Percentiles rank a stretch among this genome's conserved stretches.
Conservation (phyloP, 2,797 vertebrate species). For the Bufotes viridis region DNA sequence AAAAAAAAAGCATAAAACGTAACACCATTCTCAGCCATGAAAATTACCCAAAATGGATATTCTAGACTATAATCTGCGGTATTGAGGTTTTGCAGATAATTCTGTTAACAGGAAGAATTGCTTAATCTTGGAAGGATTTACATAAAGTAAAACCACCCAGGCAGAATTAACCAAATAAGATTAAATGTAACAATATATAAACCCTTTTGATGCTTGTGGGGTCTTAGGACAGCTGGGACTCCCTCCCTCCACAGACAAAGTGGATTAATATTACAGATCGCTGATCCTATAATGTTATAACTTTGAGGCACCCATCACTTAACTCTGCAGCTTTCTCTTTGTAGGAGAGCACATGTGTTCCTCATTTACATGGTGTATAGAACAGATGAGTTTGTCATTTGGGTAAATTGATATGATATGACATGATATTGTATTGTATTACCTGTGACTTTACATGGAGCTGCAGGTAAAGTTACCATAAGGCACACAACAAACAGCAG, state of each 20-base stretch:
- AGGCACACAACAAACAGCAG: neutral
- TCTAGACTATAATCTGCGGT: neutral
- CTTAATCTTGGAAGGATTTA: constrained; percentile 35
- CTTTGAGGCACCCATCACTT: constrained; percentile 8
- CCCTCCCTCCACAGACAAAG: constrained; percentile 18
- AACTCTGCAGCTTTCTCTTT: neutral
- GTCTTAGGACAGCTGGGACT: constrained; percentile 35
- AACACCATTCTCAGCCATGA: neutral
- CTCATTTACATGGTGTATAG: neutral
- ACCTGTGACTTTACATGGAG: neutral
- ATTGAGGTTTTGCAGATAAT: constrained; percentile 35
- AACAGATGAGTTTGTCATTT: neutral
- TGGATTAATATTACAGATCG: constrained; percentile 48
- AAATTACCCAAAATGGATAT: constrained; percentile 9
- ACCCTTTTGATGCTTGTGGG: constrained; percentile 49
- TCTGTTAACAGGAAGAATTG: constrained; percentile 51
- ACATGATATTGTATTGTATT: neutral
- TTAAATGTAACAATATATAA: constrained; percentile 40
- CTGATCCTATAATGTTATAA: constrained; percentile 29
- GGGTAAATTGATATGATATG: neutral
- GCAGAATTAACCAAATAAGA: constrained; percentile 53
- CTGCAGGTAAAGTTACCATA: neutral
- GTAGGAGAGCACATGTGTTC: neutral
- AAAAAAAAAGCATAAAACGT: neutral
- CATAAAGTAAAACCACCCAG: constrained; percentile 21